phyloP scores from a whole-genome alignment of 2,888 invertebrate species.

The Aspidiotus destructor region DNA sequence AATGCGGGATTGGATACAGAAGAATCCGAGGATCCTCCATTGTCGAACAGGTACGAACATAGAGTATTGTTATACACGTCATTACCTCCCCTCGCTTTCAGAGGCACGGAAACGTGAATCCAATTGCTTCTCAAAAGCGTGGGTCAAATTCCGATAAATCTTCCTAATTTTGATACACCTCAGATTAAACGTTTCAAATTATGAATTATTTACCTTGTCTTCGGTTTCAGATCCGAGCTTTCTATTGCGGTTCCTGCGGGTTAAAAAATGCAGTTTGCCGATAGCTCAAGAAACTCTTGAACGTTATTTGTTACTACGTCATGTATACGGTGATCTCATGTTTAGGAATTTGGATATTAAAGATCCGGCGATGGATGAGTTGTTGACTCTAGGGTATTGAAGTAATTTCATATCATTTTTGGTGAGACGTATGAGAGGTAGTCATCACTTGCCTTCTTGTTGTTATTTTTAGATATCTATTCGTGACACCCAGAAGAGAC shows the following conservation, averaged over 20 bases:
- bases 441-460: not conserved
- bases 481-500: conserved; percentile 37
- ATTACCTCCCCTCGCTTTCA: no score
- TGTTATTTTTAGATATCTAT: conserved; percentile 36
- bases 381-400: conserved; percentile 69
- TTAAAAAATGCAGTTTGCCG: conserved; percentile 66
- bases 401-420: not conserved
- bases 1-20: conserved; percentile 71
- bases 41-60: conserved; percentile 58
- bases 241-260: conserved; percentile 61
- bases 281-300: conserved; percentile 76
- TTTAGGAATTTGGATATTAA: conserved; percentile 69
- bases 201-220: not conserved
- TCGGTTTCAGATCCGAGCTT: conserved; percentile 58
- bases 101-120: no score
- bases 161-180: not conserved
- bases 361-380: conserved; percentile 66
- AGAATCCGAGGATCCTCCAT: conserved; percentile 69
- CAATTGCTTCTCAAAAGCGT: no score
- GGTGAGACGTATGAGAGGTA: not conserved
- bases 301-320: conserved; percentile 71
- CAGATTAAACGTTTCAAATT: not conserved
- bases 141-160: no score
- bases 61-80: no score
- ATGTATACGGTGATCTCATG: conserved; percentile 70